These are phyloP conservation scores for Mustelus asterias DNA, from an alignment of 2,113 vertebrate genomes.

Conservation along the genomic window DNA sequence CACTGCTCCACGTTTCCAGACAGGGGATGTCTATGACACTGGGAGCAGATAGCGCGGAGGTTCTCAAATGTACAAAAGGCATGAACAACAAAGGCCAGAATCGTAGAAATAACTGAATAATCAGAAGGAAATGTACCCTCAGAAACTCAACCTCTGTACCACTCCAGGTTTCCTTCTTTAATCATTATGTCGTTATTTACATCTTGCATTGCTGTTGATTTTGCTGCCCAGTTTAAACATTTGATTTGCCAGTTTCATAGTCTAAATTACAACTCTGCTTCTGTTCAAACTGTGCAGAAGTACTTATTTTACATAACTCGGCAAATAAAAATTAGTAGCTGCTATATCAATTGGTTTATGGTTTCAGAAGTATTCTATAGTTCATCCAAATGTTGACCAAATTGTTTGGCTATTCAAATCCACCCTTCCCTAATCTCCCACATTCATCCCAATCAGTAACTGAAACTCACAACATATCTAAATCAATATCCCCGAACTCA, in stretches of 20 bases:
- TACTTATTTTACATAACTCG: not conserved
- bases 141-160: not conserved
- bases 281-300: not conserved
- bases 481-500: not conserved
- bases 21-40: not conserved
- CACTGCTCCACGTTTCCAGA: not conserved
- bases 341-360: not conserved
- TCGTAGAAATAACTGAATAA: not conserved
- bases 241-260: not conserved
- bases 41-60: not conserved
- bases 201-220: not conserved
- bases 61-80: not conserved
- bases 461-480: not conserved
- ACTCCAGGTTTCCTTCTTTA: not conserved
- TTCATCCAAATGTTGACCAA: not conserved
- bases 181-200: not conserved
- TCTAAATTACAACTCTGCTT: not conserved
- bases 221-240: not conserved
- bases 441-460: not conserved
- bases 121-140: not conserved
- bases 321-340: not conserved
- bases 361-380: not conserved
- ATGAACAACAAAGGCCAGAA: not conserved
- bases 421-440: not conserved
- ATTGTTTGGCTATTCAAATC: not conserved